These are phyloP conservation scores for Acanthurus lineatus DNA, from an alignment of 2,797 vertebrate genomes.

Conservation along the genomic window DNA sequence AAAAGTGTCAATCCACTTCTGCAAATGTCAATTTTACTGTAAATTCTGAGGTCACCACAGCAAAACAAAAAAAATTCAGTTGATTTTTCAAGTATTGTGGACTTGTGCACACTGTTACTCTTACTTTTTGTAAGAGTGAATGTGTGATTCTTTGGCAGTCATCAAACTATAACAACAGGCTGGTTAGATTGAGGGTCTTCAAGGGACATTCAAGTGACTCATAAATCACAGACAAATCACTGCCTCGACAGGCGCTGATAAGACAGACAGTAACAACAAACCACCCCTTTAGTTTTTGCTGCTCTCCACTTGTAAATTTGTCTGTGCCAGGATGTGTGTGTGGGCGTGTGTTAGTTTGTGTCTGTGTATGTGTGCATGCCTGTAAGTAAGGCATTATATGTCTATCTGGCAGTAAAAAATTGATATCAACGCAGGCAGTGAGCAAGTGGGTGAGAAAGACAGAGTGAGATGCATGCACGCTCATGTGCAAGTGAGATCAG, in stretches of 20 bases:
- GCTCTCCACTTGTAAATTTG: slow-evolving; percentile 58
- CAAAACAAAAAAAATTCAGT: slow-evolving; percentile 17
- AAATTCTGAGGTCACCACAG: slow-evolving; percentile 1
- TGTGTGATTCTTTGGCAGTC: slow-evolving; percentile 29
- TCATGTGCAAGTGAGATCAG: slow-evolving; percentile 51
- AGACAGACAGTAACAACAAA: slow-evolving; percentile 64
- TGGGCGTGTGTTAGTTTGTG: slow-evolving; percentile 43
- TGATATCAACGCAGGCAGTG: slow-evolving; percentile 69
- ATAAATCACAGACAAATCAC: slow-evolving; percentile 64
- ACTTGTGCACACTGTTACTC: background rate
- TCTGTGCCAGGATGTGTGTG: slow-evolving; percentile 51
- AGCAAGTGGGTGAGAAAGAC: slow-evolving; percentile 72
- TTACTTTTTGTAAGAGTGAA: background rate
- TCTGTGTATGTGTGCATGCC: slow-evolving; percentile 25
- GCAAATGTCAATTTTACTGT: background rate
- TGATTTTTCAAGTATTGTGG: background rate
- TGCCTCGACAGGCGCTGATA: slow-evolving; percentile 53
- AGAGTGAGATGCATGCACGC: slow-evolving; percentile 47
- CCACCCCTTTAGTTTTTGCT: slow-evolving; percentile 47
- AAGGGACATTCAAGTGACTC: slow-evolving; percentile 46
- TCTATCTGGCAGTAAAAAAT: slow-evolving; percentile 68
- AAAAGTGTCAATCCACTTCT: slow-evolving; percentile 2
- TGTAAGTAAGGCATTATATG: slow-evolving; percentile 55
- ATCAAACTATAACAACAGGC: slow-evolving; percentile 28
- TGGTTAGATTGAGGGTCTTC: slow-evolving; percentile 33